These are phyloP conservation scores for Bettongia penicillata DNA, from an alignment of 2,113 vertebrate species.

Conservation along the genomic window DNA sequence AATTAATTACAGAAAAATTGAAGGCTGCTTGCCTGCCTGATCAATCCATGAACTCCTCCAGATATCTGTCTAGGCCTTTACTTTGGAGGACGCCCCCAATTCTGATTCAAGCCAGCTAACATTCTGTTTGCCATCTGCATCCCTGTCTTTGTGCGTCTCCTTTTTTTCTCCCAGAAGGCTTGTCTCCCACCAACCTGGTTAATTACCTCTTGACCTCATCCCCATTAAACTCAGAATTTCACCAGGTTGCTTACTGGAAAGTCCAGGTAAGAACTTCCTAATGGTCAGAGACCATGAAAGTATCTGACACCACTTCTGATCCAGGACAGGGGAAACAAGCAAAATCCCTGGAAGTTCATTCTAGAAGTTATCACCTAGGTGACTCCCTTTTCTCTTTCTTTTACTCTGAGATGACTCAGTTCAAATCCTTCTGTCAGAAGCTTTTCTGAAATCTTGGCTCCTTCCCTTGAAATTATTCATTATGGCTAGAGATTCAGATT, in stretches of 20 bases:
- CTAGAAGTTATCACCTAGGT: neutral
- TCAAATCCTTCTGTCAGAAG: no score
- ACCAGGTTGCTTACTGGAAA: neutral
- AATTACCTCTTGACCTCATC: neutral
- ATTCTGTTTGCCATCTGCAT: neutral
- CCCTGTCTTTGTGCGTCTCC: neutral
- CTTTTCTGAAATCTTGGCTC: no score
- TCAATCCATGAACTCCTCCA: neutral
- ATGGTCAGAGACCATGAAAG: neutral
- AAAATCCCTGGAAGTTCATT: neutral
- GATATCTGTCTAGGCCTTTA: neutral
- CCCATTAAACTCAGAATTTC: neutral
- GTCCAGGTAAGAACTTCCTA: neutral
- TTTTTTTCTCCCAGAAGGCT: neutral
- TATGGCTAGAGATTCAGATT: no score
- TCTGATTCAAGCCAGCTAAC: neutral
- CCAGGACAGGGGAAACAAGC: neutral
- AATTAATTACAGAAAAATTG: neutral
- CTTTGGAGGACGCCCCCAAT: neutral
- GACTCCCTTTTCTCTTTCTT: neutral
- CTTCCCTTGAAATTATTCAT: no score
- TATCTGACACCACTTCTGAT: neutral
- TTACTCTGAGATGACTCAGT: neutral
- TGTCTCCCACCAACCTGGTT: neutral
- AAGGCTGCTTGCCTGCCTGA: neutral